phyloP scores from a whole-genome alignment of 92 coral and sea anemone genomes.

The Umimayanthus chanpuru region DNA sequence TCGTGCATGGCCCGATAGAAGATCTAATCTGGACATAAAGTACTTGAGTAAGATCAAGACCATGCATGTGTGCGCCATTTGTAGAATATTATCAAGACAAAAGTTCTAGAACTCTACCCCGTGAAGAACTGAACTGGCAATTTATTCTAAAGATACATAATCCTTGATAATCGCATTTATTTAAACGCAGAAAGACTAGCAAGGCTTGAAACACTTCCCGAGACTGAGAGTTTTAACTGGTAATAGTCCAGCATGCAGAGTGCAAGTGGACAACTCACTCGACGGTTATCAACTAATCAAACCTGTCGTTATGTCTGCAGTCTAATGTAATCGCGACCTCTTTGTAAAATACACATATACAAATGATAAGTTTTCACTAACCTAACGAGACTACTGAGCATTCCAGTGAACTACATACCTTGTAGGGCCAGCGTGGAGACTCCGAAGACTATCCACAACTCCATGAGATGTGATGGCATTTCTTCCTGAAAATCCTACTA shows the following conservation, averaged over 20 bases:
- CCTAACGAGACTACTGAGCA: neutral
- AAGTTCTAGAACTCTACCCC: neutral
- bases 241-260: neutral
- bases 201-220: neutral
- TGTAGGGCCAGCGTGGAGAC: neutral
- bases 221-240: neutral
- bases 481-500: neutral
- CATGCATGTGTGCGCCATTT: neutral
- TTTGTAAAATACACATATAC: neutral
- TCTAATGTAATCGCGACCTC: neutral
- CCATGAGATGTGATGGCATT: conserved; percentile 10
- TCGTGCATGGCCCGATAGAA: neutral
- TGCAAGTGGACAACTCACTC: neutral
- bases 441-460: neutral
- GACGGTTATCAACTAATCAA: neutral
- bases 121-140: neutral
- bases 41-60: neutral
- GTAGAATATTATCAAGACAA: neutral
- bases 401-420: neutral
- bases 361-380: neutral
- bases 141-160: neutral
- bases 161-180: conserved; percentile 14
- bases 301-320: neutral
- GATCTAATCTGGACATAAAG: neutral
- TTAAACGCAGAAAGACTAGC: neutral